A percentile compares a stretch with the other conserved stretches of the same genome.
Conservation (phyloP, 1,140 invertebrate species). For the honey bee (Apis mellifera) region Amel_HAv3.1 CM009935.2:3888001-3888500, state of each 20-base stretch:
- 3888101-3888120: too few species aligned
- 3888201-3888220: too few species aligned
- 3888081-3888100: too few species aligned
- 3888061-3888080: too few species aligned
- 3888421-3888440: conserved; percentile 35
- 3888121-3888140: too few species aligned
- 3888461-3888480: neutral
- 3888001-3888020: neutral
- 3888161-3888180: too few species aligned
- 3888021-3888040: fast-evolving
- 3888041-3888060: neutral
- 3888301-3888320: neutral
- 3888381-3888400: conserved; percentile 2
- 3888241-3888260: too few species aligned
- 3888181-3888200: too few species aligned
- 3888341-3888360: neutral
- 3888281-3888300: neutral
- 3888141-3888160: too few species aligned
- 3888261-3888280: too few species aligned
- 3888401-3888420: conserved; percentile 31
- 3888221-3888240: too few species aligned
- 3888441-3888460: neutral
- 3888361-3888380: conserved; percentile 13
- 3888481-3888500: too few species aligned
- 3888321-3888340: neutral